A percentile compares a stretch with the other conserved stretches of the same genome.
phyloP scores from a whole-genome alignment of 1,140 invertebrate genomes.

The Heliconius himera region DNA sequence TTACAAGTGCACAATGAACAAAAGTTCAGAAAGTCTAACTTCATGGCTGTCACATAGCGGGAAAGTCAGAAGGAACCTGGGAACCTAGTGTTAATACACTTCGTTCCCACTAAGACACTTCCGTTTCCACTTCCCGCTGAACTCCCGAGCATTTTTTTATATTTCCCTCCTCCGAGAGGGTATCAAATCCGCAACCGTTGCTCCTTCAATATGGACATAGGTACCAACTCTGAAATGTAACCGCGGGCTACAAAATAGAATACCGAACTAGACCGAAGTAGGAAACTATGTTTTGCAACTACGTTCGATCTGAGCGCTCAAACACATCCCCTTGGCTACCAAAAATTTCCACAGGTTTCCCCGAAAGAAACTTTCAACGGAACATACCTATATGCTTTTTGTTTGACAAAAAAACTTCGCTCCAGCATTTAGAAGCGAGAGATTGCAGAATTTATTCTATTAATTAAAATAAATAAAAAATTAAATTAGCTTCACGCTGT shows the following conservation, averaged over 20 bases:
- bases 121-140: no score
- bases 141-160: no score
- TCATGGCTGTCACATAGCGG: no score
- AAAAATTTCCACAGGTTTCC: constrained; percentile 6
- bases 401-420: background rate
- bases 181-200: no score
- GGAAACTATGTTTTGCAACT: background rate
- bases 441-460: background rate
- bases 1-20: no score
- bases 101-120: no score
- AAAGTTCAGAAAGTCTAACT: no score
- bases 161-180: no score
- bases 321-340: background rate
- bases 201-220: no score
- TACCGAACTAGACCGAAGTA: background rate
- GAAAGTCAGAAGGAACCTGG: no score
- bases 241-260: background rate
- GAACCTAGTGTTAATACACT: no score
- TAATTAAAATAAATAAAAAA: constrained; percentile 1
- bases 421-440: background rate
- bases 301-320: background rate
- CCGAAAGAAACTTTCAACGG: background rate
- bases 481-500: no score
- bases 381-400: background rate
- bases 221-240: background rate